Evolutionary conservation across 2,797 vertebrate genomes (phyloP), one percentile per base, ranked within the genome.

Genomic region (Euthynnus affinis): DNA sequence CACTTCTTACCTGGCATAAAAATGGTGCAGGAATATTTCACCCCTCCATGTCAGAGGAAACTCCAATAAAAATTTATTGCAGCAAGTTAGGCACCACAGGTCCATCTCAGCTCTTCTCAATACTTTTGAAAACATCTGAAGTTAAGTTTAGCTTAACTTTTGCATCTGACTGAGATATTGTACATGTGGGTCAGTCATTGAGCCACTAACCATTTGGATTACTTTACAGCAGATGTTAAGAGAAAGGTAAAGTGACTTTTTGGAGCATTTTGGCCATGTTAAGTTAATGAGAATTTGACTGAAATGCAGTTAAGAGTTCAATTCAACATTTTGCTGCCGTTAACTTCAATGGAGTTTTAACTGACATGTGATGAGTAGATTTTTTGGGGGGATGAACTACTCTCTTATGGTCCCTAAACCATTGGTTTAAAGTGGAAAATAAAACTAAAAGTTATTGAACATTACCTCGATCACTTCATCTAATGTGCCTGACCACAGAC

Each of bases 371-470:
- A 25, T 14, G 10, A 40, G 10, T 13, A 8, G 3, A 18, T 6
- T 40, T 69, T 75, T 78, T 62, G 15, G 67, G 51, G 37, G 46
- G 23, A 22, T 71, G 55, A 87, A 82, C 63, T 78, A n/a, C 23
- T 66, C 79, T 52, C 75, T 83, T 71, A 56, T 60, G 55, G 29
- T 83, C 59, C 78, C 52, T 37, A 40, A 72, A 74, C 58, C 5
- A 34, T 60, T 9, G 2, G 25, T 79, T 78, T 59, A 29, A 84
- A 44, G 29, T 62, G 23, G 63, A 2, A 77, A 76, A 79, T 71
- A 56, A 82, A 56, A 83, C 10, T 74, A 80, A 71, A 77, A 29
- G 46, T 72, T 23, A 67, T 65, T 48, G 32, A 72, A 65, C 66
- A 56, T 62, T 2, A 51, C 60, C 78, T 72, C 7, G 0, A 55